Conservation (phyloP, 2,888 invertebrate genomes). For the Copidosoma aretas region DNA sequence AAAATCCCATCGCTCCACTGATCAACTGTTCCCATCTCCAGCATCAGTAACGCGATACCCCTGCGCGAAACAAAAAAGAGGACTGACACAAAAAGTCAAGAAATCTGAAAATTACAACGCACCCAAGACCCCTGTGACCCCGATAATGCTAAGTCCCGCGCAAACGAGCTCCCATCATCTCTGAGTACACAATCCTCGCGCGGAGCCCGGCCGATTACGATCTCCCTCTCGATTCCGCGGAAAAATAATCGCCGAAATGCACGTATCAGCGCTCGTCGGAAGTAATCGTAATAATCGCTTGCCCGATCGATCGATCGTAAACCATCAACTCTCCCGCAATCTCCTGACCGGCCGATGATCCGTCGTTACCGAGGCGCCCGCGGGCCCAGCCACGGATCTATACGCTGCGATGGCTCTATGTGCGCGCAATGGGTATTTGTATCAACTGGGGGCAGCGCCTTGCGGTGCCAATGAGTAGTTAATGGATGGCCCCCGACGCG, state of each 20-base stretch:
- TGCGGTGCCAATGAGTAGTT: no score
- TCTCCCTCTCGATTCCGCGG: background rate
- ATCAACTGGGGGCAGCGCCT: no score
- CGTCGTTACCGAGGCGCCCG: conserved; percentile 32
- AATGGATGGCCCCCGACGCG: no score
- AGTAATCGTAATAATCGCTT: conserved; percentile 29
- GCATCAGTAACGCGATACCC: no score
- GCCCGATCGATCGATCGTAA: conserved; percentile 17
- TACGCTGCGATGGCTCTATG: no score
- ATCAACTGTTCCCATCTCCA: no score
- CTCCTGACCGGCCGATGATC: conserved; percentile 15
- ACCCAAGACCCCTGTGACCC: no score
- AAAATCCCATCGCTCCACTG: no score
- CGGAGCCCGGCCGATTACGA: background rate
- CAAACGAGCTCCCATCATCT: conserved; percentile 1
- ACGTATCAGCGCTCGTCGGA: conserved; percentile 9
- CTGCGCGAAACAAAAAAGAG: no score
- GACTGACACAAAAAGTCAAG: no score
- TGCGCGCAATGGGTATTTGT: no score
- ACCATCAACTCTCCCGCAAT: background rate
- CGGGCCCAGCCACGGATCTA: background rate
- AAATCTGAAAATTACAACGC: no score
- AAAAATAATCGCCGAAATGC: background rate
- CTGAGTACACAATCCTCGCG: conserved; percentile 2
- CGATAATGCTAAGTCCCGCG: background rate